phyloP scores from a whole-genome alignment of 2,888 invertebrate species.

The Polia nebulosa region DNA sequence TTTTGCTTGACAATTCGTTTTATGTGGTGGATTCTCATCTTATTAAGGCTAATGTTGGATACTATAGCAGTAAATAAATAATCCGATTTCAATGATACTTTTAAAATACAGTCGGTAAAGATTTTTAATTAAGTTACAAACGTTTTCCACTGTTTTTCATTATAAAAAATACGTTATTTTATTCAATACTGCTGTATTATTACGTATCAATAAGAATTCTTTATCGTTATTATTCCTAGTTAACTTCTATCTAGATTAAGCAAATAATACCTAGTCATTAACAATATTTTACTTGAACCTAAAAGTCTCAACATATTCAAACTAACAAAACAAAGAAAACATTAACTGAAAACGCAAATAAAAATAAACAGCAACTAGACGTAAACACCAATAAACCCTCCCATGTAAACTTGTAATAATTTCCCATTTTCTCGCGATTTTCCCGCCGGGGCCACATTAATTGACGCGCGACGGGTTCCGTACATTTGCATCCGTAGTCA shows the following conservation, averaged over 20 bases:
- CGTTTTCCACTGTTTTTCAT: too few species aligned
- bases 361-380: constrained; percentile 25
- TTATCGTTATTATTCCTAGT: too few species aligned
- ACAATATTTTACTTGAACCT: too few species aligned
- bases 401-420: constrained; percentile 48
- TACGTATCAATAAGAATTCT: too few species aligned
- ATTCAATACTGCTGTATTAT: too few species aligned
- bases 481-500: constrained; percentile 81
- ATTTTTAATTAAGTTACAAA: too few species aligned
- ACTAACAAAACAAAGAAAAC: neutral
- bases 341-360: constrained; percentile 2
- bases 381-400: constrained; percentile 31
- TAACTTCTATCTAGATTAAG: too few species aligned
- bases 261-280: too few species aligned
- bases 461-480: constrained; percentile 75
- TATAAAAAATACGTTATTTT: too few species aligned
- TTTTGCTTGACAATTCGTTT: constrained; percentile 33
- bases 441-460: constrained; percentile 70
- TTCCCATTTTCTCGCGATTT: constrained; percentile 69
- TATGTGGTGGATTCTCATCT: neutral
- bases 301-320: neutral
- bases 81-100: too few species aligned
- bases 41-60: neutral
- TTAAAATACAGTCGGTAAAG: too few species aligned
- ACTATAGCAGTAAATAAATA: neutral